Conservation (phyloP, 2,888 invertebrate genomes). For the Caenorhabditis japonica region DNA sequence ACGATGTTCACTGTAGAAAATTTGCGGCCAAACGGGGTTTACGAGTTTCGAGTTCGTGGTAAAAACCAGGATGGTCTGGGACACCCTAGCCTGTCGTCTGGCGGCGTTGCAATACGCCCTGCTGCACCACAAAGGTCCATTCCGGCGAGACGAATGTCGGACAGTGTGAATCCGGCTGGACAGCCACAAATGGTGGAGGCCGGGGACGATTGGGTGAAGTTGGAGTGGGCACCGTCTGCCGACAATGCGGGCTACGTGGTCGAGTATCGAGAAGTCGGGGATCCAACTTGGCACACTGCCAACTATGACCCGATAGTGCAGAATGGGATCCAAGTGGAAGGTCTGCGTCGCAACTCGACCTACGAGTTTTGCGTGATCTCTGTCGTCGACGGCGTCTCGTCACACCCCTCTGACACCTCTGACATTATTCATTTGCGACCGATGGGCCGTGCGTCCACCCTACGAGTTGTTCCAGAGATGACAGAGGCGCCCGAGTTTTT, state of each 20-base stretch:
- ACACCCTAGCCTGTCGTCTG: constrained; percentile 52
- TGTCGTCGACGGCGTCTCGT: constrained; percentile 62
- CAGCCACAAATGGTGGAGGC: constrained; percentile 71
- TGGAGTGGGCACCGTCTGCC: constrained; percentile 71
- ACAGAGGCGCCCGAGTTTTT: constrained; percentile 74
- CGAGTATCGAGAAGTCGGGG: constrained; percentile 75
- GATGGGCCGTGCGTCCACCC: constrained; percentile 52
- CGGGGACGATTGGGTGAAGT: constrained; percentile 73
- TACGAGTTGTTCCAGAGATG: constrained; percentile 67
- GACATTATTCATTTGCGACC: constrained; percentile 73
- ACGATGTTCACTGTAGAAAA: constrained; percentile 66
- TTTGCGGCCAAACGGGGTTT: constrained; percentile 77
- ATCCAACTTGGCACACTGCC: constrained; percentile 72
- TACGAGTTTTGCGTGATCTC: constrained; percentile 77
- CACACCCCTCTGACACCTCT: constrained; percentile 70
- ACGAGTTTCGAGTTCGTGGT: constrained; percentile 76
- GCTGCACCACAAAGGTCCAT: constrained; percentile 53
- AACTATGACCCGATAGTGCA: constrained; percentile 68
- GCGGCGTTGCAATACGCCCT: constrained; percentile 48
- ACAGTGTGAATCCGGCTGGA: constrained; percentile 52
- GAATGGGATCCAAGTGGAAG: constrained; percentile 74
- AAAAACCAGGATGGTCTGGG: constrained; percentile 71
- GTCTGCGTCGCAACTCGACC: constrained; percentile 72
- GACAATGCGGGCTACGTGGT: constrained; percentile 69
- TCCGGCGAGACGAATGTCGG: constrained; percentile 31